Conservation (phyloP, 2,888 invertebrate species). For the Andrena bicolor region DNA sequence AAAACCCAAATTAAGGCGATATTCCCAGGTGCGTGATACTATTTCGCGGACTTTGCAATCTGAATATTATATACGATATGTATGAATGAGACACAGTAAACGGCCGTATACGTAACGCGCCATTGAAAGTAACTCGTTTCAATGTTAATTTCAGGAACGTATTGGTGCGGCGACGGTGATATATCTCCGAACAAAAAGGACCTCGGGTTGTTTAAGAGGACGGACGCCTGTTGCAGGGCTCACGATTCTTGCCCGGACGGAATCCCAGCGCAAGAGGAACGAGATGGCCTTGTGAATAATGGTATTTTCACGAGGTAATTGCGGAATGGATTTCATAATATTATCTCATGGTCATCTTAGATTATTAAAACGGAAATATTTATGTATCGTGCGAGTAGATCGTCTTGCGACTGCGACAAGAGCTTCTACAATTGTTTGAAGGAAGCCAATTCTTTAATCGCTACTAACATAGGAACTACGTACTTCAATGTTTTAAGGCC, state of each 20-base stretch:
- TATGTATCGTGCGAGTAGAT: constrained; percentile 84
- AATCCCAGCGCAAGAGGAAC: constrained; percentile 87
- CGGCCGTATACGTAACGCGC: not conserved
- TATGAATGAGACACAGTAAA: not conserved
- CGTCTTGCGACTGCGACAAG: constrained; percentile 90
- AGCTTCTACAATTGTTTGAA: constrained; percentile 89
- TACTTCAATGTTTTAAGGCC: constrained; percentile 91
- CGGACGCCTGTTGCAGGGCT: constrained; percentile 90
- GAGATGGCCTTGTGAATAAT: constrained; percentile 88
- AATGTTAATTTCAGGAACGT: constrained; percentile 86
- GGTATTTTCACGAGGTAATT: constrained; percentile 88
- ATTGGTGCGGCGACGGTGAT: constrained; percentile 91
- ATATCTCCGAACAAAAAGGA: constrained; percentile 87
- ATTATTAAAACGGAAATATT: not conserved
- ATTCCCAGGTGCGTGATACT: constrained; percentile 85
- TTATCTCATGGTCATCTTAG: not conserved
- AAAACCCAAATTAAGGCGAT: constrained; percentile 87
- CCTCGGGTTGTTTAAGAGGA: constrained; percentile 88
- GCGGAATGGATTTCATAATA: not conserved
- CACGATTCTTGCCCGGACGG: constrained; percentile 90
- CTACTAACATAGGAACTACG: constrained; percentile 88
- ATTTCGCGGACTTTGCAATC: too few relatives aligned
- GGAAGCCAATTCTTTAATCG: constrained; percentile 86
- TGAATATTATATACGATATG: too few relatives aligned
- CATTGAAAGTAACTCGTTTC: not conserved